Evolutionary conservation across 2,113 vertebrate species (phyloP), one percentile per base, ranked within the genome.

Genomic region (Podarcis muralis): DNA sequence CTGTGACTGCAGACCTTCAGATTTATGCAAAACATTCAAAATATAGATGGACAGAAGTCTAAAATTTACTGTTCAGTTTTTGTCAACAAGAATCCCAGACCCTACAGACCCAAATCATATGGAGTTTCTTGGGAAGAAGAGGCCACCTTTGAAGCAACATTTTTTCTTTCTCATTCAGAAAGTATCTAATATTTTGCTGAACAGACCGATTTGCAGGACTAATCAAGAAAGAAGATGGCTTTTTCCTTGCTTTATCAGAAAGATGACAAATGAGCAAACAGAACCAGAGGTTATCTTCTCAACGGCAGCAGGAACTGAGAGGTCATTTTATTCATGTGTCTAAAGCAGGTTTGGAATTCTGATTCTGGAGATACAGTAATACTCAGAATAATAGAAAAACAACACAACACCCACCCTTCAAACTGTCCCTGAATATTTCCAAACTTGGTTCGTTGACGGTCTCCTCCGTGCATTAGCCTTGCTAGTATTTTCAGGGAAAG

Each of bases 401-500:
- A 84, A 83, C 94, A 93, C 94, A 92, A 90, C 30, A 30, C 27
- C 75, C 75, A 32, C 48, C 48, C 27, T 32, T 59, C 69, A 74
- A 27, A 23, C 92, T 86, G 87, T 87, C 92, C 87, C 95, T 87
- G 40, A 80, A 86, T 81, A 91, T 93, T 96, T 95, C 93, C 93
- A 89, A 93, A 91, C 78, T 82, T 85, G 83, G 71, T 94, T 94
- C 75, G 66, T 94, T 80, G 92, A 88, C 94, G 97, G 94, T 94
- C 92, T 95, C 84, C 57, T 94, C 97, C 95, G 96, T 96, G 95
- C 97, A 95, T 97, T 96, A 96, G 93, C 87, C 95, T 94, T 93
- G 93, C 94, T 94, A 96, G 95, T 96, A 96, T 97, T 97, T 97
- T 97, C 94, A 93, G 92, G 96, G 96, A 96, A 88, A 96, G 95